Evolutionary conservation across 2,888 invertebrate genomes (phyloP).

Genomic region (Agonopterix heracliana): DNA sequence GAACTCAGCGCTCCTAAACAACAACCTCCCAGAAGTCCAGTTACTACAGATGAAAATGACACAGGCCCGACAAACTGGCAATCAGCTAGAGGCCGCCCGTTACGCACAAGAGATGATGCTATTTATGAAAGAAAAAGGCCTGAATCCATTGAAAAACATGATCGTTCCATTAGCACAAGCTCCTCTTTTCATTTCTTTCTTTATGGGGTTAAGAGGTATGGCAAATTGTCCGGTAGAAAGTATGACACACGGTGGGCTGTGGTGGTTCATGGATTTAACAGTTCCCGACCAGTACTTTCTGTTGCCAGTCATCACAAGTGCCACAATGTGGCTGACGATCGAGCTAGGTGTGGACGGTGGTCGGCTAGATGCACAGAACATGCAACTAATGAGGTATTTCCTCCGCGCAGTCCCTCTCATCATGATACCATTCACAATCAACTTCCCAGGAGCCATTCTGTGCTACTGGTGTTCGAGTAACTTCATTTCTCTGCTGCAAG

Average conservation of each 20-base stretch:
- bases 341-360: constrained; percentile 88
- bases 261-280: constrained; percentile 96
- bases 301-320: constrained; percentile 89
- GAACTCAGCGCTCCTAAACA: constrained; percentile 87
- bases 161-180: constrained; percentile 87
- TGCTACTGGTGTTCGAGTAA: constrained; percentile 95
- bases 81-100: constrained; percentile 84
- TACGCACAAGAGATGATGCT: constrained; percentile 86
- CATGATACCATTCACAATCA: constrained; percentile 89
- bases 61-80: constrained; percentile 89
- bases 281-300: constrained; percentile 91
- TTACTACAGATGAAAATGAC: constrained; percentile 88
- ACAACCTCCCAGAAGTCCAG: constrained; percentile 91
- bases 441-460: constrained; percentile 91
- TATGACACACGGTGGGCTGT: constrained; percentile 89
- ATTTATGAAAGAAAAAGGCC: constrained; percentile 88
- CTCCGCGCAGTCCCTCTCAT: constrained; percentile 85
- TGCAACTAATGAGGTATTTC: constrained; percentile 83
- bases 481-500: constrained; percentile 88
- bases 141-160: constrained; percentile 88
- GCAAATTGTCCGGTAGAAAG: constrained; percentile 93
- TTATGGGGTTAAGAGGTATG: constrained; percentile 92
- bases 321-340: constrained; percentile 88
- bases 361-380: constrained; percentile 79
- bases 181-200: constrained; percentile 95